phyloP scores from a whole-genome alignment of 1,140 invertebrate species.

The Camponotus pennsylvanicus region DNA sequence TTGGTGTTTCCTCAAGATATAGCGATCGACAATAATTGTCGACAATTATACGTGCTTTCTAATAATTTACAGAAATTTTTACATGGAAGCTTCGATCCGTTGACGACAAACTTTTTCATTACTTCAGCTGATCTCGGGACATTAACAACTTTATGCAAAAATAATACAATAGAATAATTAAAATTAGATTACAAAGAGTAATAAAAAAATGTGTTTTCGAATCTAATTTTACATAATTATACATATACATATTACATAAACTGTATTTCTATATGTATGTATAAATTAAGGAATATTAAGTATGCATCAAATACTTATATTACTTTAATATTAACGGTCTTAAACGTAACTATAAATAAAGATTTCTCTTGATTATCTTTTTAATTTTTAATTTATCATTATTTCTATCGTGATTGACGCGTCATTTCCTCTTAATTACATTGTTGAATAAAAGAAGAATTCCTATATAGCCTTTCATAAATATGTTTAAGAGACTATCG shows the following conservation, averaged over 20 bases:
- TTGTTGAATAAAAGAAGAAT: not conserved
- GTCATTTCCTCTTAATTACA: not conserved
- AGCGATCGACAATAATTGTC: slow-evolving; percentile 72
- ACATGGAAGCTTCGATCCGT: slow-evolving; percentile 87
- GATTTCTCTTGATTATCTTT: not conserved
- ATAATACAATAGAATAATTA: not conserved
- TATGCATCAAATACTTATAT: not conserved
- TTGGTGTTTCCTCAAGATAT: slow-evolving; percentile 85
- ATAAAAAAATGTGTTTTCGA: not conserved
- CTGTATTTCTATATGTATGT: not conserved
- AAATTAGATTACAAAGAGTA: not conserved
- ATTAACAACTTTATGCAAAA: slow-evolving; percentile 61
- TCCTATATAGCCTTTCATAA: not conserved
- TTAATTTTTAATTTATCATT: not conserved
- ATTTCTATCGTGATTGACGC: not conserved
- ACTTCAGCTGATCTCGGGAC: slow-evolving; percentile 63
- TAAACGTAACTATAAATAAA: not conserved
- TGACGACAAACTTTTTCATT: slow-evolving; percentile 87
- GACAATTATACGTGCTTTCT: slow-evolving; percentile 89
- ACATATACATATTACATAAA: not conserved
- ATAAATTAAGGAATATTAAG: not conserved
- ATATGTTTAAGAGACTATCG: not conserved
- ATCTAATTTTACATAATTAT: not conserved
- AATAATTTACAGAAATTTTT: slow-evolving; percentile 89
- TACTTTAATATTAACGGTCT: not conserved